These are phyloP conservation scores for Lepeophtheirus nordmannii DNA, from an alignment of 2,888 invertebrate genomes.

Conservation along the genomic window DNA sequence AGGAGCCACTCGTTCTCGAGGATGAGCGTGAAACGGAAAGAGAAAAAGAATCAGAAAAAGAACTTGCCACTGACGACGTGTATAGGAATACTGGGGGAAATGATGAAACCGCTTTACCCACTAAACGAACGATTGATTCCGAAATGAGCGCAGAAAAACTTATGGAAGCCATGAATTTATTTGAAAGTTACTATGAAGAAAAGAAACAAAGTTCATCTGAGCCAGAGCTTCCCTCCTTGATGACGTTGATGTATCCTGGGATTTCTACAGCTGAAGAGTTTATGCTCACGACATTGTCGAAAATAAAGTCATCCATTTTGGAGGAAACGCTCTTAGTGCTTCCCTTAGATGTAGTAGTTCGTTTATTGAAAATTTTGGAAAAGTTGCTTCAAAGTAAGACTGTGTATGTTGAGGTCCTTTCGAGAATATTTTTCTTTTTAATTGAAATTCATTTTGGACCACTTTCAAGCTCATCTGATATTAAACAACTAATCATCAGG, in stretches of 20 bases:
- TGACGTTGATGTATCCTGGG: constrained; percentile 53
- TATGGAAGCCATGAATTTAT: constrained; percentile 71
- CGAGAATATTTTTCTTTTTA: constrained; percentile 55
- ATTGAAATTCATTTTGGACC: constrained; percentile 35
- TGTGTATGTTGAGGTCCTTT: constrained; percentile 56
- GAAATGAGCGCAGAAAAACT: constrained; percentile 79
- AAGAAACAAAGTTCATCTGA: constrained; percentile 35
- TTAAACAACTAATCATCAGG: neutral
- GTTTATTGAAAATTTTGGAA: constrained; percentile 51
- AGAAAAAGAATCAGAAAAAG: constrained; percentile 43
- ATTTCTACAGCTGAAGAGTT: constrained; percentile 59
- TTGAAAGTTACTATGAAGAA: constrained; percentile 43
- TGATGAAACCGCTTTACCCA: constrained; percentile 61
- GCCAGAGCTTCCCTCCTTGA: constrained; percentile 55
- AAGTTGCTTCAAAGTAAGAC: constrained; percentile 50
- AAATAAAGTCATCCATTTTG: constrained; percentile 71
- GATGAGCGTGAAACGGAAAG: constrained; percentile 76
- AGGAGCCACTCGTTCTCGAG: constrained; percentile 76
- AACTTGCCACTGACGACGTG: constrained; percentile 52
- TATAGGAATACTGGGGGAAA: constrained; percentile 39
- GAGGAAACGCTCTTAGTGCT: constrained; percentile 73
- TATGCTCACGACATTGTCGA: constrained; percentile 57
- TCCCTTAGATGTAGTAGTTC: constrained; percentile 63
- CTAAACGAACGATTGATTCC: constrained; percentile 70
- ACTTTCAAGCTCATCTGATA: neutral